phyloP scores from a whole-genome alignment of 2,113 vertebrate species.

The Amia ocellicauda region DNA sequence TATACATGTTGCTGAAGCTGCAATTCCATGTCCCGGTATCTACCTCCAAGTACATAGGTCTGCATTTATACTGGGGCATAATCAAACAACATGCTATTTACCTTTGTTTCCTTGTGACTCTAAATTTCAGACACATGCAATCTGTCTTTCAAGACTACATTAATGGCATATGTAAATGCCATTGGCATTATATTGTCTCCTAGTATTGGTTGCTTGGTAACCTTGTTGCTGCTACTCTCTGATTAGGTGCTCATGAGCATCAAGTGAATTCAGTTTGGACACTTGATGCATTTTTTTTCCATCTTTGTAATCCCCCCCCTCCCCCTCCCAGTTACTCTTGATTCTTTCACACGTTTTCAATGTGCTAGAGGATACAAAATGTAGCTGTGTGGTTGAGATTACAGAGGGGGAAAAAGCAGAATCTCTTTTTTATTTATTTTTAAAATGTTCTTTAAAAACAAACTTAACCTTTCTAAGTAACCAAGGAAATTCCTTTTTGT shows the following conservation, averaged over 20 bases:
- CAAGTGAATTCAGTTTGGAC: slow-evolving; percentile 33
- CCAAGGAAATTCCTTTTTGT: too few relatives aligned
- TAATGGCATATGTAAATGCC: slow-evolving; percentile 44
- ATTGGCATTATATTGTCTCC: slow-evolving; percentile 39
- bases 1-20: too few relatives aligned
- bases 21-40: too few relatives aligned
- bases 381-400: too few relatives aligned
- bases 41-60: too few relatives aligned
- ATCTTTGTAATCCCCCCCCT: slow-evolving; percentile 1
- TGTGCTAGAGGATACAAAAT: too few relatives aligned
- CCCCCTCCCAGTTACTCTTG: slow-evolving; percentile 28
- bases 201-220: slow-evolving; percentile 46
- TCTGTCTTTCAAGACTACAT: slow-evolving; percentile 33
- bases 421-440: too few relatives aligned
- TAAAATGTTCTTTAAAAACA: too few relatives aligned
- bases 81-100: neutral
- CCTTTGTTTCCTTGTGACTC: slow-evolving; percentile 9
- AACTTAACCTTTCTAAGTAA: too few relatives aligned
- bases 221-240: slow-evolving; percentile 42
- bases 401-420: too few relatives aligned
- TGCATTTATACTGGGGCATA: neutral
- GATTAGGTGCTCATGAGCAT: slow-evolving; percentile 43
- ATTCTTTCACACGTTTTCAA: slow-evolving; percentile 20
- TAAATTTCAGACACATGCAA: slow-evolving; percentile 32
- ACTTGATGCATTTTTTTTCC: slow-evolving; percentile 31